Evolutionary conservation across 2,113 vertebrate genomes (phyloP), one percentile per base, ranked within the genome.

Genomic region (Alexandromys fortis): DNA sequence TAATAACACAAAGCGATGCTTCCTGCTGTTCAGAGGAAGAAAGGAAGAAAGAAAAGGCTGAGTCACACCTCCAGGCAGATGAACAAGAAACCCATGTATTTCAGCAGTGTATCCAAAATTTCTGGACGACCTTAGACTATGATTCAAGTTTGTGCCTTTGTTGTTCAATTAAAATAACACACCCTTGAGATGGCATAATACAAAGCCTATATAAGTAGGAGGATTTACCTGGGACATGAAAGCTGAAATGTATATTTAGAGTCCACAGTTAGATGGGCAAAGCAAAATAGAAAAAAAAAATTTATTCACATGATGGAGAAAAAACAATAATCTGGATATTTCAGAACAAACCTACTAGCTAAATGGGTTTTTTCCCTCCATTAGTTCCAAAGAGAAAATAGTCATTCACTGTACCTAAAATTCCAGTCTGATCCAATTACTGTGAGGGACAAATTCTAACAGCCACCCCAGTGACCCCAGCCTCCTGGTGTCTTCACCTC

Each of bases 131-230:
- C 58, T 73, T n/a, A 47, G 35, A 14, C 90, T 87, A 17, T 78
- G 77, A 92, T 45, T 96, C 58, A 49, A 79, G 79, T 78, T 76
- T 96, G 70, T 91, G 49, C 75, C 73, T 38, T 92, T 91, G 72
- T 24, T 92, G 38, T 72, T n/a, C 91, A 76, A 19, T 7, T 88
- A 52, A 91, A 97, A 96, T 73, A 42, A 35, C 42, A 82, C 42
- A 52, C 63, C 55, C 42, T 70, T 76, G 78, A 90, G 30, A 52
- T 73, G 49, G 79, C 35, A 90, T 79, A 89, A 35, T 79, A 33
- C 24, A 73, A 92, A 47, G 45, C 42, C 58, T n/a, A 19, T 63
- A 83, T 4, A 38, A 45, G 86, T 73, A 35, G 6, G 21, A 55
- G 49, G 12, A n/a, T 91, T 83, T 86, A 72, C 42, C 85, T 90